Conservation (phyloP, 2,888 invertebrate genomes). For the Eupithecia vulgata region DNA sequence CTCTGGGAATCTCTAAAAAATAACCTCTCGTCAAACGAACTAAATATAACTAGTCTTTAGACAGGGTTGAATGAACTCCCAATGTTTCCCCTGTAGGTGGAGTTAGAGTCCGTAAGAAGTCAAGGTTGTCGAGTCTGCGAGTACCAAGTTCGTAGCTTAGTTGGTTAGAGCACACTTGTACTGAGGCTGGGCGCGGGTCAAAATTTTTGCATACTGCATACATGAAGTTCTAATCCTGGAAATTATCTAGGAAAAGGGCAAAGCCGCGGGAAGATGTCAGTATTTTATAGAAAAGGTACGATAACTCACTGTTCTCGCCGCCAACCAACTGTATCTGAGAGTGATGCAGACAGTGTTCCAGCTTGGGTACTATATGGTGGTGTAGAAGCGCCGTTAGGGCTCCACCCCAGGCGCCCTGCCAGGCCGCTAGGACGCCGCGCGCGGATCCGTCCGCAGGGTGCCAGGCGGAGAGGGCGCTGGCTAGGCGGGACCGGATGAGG, state of each 20-base stretch:
- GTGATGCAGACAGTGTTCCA: slow-evolving; percentile 87
- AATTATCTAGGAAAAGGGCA: background rate
- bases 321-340: slow-evolving; percentile 73
- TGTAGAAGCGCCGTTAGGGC: slow-evolving; percentile 87
- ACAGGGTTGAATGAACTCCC: no score
- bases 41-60: no score
- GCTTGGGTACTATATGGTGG: slow-evolving; percentile 95
- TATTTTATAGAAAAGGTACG: background rate
- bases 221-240: background rate
- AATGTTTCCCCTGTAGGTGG: no score
- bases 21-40: no score
- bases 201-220: no score
- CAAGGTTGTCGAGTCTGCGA: no score
- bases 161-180: no score
- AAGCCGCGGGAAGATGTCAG: background rate
- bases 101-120: no score
- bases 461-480: slow-evolving; percentile 95
- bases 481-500: slow-evolving; percentile 95
- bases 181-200: no score
- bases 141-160: no score
- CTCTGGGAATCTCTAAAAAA: no score
- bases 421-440: slow-evolving; percentile 94
- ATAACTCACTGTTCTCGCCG: slow-evolving; percentile 64
- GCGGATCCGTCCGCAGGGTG: slow-evolving; percentile 98
- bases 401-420: slow-evolving; percentile 87